Evolutionary conservation across 1,140 invertebrate species (phyloP), one percentile per base, ranked within the genome.

Genomic region (Drosophila elegans): DNA sequence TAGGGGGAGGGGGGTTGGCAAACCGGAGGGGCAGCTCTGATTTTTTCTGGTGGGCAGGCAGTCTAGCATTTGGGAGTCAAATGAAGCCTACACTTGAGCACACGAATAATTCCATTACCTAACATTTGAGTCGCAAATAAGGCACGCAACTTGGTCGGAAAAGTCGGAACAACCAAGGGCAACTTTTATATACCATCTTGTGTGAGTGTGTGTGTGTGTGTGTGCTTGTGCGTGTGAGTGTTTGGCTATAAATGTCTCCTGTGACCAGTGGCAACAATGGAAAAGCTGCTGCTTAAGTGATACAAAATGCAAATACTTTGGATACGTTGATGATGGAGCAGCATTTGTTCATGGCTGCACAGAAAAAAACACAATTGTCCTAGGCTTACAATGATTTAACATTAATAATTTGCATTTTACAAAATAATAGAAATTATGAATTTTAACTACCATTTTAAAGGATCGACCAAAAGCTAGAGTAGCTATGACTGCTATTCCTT

Each of bases 281-380:
- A 56, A 82, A 79, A 83, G 82, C 77, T 81, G 64, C 78, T 78
- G 84, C 84, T 89, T 89, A 89, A 89, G 84, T 89, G 76, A 84
- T 89, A 89, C 84, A 83, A 89, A 89, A 89, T 89, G 84, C 84
- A 89, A 89, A 89, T 89, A 89, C 84, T 74, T 76, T 55, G 64
- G 62, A 88, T 85, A 71, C 80, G 85, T 76, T 86, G 74, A 82
- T 75, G 61, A 75, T 75, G 62, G 61, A 73, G 48, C 16, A 39
- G 45, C 45, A 36, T 52, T 46, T 34, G 51, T 25, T 51, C 34
- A 48, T 53, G 64, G 49, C 45, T 68, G 51, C 27, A 45, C 39
- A 7, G 10, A 21, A 32, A 56, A 29, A 4, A 44, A 3, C 7
- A 32, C 7, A 7, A 32, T 32, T 32, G 16, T 1, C 16, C 16